Conservation (phyloP, 2,797 vertebrate genomes). For the Karalla daura region DNA sequence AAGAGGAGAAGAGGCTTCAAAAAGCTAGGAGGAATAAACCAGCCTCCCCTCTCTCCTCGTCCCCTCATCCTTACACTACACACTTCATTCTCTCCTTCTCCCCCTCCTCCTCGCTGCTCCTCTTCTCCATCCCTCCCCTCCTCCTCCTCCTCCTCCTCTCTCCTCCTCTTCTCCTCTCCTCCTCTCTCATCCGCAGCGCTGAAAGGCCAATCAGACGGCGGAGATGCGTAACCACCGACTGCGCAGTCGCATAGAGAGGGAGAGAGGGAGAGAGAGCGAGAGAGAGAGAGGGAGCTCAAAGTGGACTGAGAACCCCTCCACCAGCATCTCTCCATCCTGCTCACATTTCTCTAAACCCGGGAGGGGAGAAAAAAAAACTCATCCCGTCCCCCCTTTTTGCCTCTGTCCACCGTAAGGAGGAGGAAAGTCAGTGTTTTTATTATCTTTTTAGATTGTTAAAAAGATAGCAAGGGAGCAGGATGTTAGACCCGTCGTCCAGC, state of each 20-base stretch:
- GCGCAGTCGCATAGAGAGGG: too few species aligned
- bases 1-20: not conserved
- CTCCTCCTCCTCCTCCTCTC: conserved; percentile 50
- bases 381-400: too few species aligned
- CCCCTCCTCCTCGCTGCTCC: conserved; percentile 52
- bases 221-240: conserved; percentile 90
- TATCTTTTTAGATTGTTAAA: too few species aligned
- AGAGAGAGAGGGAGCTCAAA: conserved; percentile 86
- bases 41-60: too few species aligned
- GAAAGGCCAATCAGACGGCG: conserved; percentile 87
- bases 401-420: too few species aligned
- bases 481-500: conserved; percentile 98
- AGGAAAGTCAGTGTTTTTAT: too few species aligned
- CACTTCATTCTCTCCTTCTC: too few species aligned
- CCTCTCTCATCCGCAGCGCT: conserved; percentile 80
- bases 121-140: conserved; percentile 68
- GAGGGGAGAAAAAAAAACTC: too few species aligned
- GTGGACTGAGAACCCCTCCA: conserved; percentile 75
- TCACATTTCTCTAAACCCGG: conserved; percentile 73
- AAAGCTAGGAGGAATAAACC: too few species aligned
- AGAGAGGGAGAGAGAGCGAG: too few species aligned
- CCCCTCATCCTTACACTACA: conserved; percentile 64
- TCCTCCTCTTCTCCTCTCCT: conserved; percentile 61
- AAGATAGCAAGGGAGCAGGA: too few species aligned
- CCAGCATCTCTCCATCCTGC: conserved; percentile 81